Percentiles rank a stretch among this genome's conserved stretches.
Evolutionary conservation across 2,888 invertebrate species (phyloP).

Genomic region (Acleris emargana): DNA sequence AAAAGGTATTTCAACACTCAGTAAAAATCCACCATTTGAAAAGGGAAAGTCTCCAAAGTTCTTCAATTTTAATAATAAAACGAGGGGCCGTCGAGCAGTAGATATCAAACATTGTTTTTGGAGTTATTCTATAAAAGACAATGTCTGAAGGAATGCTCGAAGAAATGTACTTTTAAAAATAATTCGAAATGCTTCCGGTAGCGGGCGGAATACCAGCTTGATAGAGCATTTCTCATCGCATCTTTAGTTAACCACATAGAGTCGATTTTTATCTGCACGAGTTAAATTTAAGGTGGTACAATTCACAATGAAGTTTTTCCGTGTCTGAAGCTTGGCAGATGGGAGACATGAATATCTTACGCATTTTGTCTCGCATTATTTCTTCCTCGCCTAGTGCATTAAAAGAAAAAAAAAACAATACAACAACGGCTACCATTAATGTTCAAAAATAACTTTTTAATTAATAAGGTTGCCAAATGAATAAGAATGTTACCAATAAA

Average conservation of each 20-base stretch:
- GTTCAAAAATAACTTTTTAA: neutral
- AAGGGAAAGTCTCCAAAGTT: constrained; percentile 25
- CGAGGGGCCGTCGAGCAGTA: constrained; percentile 29
- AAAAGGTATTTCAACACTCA: constrained; percentile 26
- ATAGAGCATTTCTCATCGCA: neutral
- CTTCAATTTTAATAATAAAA: constrained; percentile 37
- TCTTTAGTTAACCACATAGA: neutral
- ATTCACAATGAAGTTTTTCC: constrained; percentile 42
- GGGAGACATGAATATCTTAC: constrained; percentile 49
- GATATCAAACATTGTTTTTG: constrained; percentile 33
- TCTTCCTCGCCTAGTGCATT: constrained; percentile 33
- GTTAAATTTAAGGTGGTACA: neutral
- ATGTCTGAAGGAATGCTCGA: constrained; percentile 33
- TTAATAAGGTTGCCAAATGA: neutral
- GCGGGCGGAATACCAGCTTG: neutral
- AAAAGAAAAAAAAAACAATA: constrained; percentile 2
- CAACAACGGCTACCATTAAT: too few species aligned
- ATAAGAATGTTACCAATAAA: neutral
- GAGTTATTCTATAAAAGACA: constrained; percentile 36
- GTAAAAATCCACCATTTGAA: constrained; percentile 9
- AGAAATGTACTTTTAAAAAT: constrained; percentile 32
- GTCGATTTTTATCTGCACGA: neutral
- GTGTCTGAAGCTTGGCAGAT: constrained; percentile 44
- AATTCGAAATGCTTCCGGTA: constrained; percentile 18
- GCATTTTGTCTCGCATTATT: constrained; percentile 43